A percentile compares a stretch with the other conserved stretches of the same genome.
These are phyloP conservation scores for Bedellia somnulentella DNA, from an alignment of 2,888 invertebrate genomes.

Conservation along the genomic window DNA sequence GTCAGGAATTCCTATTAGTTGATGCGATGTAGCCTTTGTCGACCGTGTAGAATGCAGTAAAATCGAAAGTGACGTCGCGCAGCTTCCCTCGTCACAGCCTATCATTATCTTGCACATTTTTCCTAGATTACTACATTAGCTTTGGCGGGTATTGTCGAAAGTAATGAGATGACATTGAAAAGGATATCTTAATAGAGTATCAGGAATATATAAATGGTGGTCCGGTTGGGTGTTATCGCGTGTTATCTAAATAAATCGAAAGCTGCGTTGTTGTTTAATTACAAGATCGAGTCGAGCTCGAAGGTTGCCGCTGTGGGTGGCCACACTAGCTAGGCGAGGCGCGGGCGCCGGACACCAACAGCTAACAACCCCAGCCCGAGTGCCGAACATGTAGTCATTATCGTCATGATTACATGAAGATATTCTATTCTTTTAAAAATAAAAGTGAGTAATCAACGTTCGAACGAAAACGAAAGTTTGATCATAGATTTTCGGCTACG, in stretches of 20 bases:
- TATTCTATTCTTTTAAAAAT: constrained; percentile 23
- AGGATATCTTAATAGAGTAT: constrained; percentile 19
- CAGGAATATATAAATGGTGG: constrained; percentile 16
- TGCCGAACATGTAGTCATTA: constrained; percentile 26
- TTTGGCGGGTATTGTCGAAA: no score
- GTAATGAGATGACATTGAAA: no score
- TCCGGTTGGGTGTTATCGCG: constrained; percentile 22
- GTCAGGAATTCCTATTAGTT: constrained; percentile 31
- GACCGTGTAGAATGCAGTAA: constrained; percentile 51
- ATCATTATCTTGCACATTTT: no score
- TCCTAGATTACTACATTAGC: no score
- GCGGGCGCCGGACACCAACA: constrained; percentile 14
- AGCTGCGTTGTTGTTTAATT: constrained; percentile 29
- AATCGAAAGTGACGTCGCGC: constrained; percentile 56
- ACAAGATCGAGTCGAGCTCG: constrained; percentile 21
- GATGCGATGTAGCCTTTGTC: no score
- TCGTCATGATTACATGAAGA: constrained; percentile 17
- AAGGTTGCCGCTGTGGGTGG: constrained; percentile 28
- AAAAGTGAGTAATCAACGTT: constrained; percentile 20
- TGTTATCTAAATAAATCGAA: constrained; percentile 33
- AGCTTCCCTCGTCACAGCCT: constrained; percentile 28
- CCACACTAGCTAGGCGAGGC: constrained; percentile 21
- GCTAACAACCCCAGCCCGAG: constrained; percentile 16
- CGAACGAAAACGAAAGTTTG: constrained; percentile 3
- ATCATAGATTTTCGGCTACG: no score